These are phyloP conservation scores for Betta splendens DNA, from an alignment of 2,797 vertebrate species.

Conservation along the genomic window DNA sequence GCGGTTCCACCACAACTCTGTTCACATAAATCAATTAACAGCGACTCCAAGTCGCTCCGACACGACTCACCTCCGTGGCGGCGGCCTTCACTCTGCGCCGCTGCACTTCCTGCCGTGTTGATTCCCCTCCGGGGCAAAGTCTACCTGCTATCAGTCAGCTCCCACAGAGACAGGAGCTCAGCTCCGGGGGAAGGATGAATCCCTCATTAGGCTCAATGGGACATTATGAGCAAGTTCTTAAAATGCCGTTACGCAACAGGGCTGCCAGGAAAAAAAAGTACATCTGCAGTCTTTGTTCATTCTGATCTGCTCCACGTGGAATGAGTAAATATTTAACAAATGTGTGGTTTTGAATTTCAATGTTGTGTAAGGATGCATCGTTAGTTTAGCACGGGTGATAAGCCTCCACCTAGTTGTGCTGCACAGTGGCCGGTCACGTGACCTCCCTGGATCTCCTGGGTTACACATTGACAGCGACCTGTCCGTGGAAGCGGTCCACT, in stretches of 20 bases:
- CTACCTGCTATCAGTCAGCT: conserved; percentile 71
- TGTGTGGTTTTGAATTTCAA: neutral
- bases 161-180: conserved; percentile 67
- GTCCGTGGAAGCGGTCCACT: conserved; percentile 22
- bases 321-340: conserved; percentile 22
- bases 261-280: conserved; percentile 31
- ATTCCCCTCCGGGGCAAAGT: conserved; percentile 75
- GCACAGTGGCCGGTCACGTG: conserved; percentile 22
- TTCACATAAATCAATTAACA: conserved; percentile 32
- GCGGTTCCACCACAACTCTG: conserved; percentile 19
- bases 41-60: conserved; percentile 18
- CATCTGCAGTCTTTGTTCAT: conserved; percentile 17
- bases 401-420: conserved; percentile 1
- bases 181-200: conserved; percentile 49
- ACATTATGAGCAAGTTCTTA: conserved; percentile 57
- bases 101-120: conserved; percentile 61
- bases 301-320: conserved; percentile 14
- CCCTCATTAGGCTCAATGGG: conserved; percentile 63
- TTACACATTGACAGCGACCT: conserved; percentile 56
- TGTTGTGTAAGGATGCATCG: conserved; percentile 15
- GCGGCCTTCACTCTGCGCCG: conserved; percentile 22
- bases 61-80: conserved; percentile 63
- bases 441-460: conserved; percentile 38
- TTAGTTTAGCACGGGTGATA: conserved; percentile 14
- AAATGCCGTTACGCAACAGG: conserved; percentile 53